A percentile compares a stretch with the other conserved stretches of the same genome.
Conservation (phyloP, 2,888 invertebrate genomes). For the Tribolium freemani region DNA sequence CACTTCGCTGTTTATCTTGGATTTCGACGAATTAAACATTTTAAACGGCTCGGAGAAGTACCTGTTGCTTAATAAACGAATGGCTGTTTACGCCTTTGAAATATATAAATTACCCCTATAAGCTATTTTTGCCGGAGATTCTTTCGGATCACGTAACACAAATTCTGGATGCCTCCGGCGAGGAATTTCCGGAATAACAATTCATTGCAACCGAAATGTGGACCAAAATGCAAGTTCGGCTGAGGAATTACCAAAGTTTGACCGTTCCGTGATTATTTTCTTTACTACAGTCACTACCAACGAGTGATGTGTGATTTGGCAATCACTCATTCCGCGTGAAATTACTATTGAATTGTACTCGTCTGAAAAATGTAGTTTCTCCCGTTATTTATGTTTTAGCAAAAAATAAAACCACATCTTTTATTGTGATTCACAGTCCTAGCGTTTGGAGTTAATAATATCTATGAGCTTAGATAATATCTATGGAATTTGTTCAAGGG, state of each 20-base stretch:
- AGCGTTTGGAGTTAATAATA: background rate
- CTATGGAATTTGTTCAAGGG: background rate
- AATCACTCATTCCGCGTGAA: background rate
- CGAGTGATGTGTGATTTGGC: conserved; percentile 33
- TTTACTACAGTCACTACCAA: background rate
- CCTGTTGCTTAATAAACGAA: conserved; percentile 45
- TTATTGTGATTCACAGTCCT: background rate
- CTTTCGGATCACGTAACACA: background rate
- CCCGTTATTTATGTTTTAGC: background rate
- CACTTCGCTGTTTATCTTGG: conserved; percentile 43
- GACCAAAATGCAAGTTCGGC: too few species aligned
- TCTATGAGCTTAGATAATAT: background rate
- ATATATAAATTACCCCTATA: conserved; percentile 42
- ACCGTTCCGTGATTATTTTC: background rate
- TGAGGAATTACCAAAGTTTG: too few species aligned
- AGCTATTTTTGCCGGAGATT: conserved; percentile 32
- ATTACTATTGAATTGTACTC: background rate
- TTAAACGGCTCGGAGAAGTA: conserved; percentile 39
- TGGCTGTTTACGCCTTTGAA: conserved; percentile 38
- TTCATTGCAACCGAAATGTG: too few species aligned
- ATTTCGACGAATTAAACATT: conserved; percentile 43
- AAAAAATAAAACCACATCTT: background rate
- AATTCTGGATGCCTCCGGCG: background rate
- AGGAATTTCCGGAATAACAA: background rate
- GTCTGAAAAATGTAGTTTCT: background rate